Evolutionary conservation across 2,888 invertebrate genomes (phyloP), one percentile per base, ranked within the genome.

Genomic region (Bruchidius siliquastri): DNA sequence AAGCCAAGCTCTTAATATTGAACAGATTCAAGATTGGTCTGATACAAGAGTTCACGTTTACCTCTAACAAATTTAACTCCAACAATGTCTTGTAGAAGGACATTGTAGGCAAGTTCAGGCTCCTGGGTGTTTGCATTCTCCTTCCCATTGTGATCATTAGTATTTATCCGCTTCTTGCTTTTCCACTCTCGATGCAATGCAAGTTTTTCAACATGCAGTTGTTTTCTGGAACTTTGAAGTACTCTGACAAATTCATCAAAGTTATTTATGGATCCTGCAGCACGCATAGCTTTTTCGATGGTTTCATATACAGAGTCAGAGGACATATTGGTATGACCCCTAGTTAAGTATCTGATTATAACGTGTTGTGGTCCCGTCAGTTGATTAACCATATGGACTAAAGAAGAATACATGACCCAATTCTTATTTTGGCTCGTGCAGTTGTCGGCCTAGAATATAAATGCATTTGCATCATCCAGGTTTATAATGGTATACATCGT

Each of bases 261-360:
- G 20, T 73, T 74, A 70, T 69, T 70, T 20, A 73, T 73, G 32
- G 72, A 66, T 73, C 30, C 72, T 73, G 74, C 74, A 21, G 74
- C 72, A 20, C 72, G 20, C 70, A 72, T 74, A 69, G 72, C 72
- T 69, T 73, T 74, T 69, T 74, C 72, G 20, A 74, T 74, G 70
- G 73, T 74, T 69, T 72, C 74, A 22, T 74, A n/a, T n/a, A 66
- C 75, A 75, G 2, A n/a, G n/a, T n/a, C n/a, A n/a, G n/a, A n/a
- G n/a, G n/a, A n/a, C n/a, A n/a, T n/a, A n/a, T n/a, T n/a, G n/a
- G n/a, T n/a, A n/a, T n/a, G n/a, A n/a, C n/a, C n/a, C n/a, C n/a
- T n/a, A n/a, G n/a, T n/a, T n/a, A n/a, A n/a, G n/a, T n/a, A n/a
- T n/a, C n/a, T n/a, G n/a, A n/a, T n/a, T n/a, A n/a, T n/a, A n/a